Evolutionary conservation across 2,888 invertebrate genomes (phyloP), one percentile per base, ranked within the genome.

Genomic region (Oxystoma pomonae): DNA sequence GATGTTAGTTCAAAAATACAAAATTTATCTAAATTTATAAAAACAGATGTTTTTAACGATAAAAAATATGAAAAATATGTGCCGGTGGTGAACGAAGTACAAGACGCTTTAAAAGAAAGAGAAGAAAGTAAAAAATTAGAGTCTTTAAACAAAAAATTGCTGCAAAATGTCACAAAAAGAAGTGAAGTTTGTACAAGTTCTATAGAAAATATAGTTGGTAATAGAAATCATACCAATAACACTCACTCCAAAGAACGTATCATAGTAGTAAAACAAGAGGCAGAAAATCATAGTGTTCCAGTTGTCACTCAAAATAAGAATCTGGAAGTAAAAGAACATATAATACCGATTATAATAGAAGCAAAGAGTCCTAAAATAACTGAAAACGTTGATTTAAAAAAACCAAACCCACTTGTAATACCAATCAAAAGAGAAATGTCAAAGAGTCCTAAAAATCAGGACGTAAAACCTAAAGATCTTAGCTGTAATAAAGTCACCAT

Each of bases 301-400:
- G 35, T 35, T 12, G n/a, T n/a, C n/a, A n/a, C n/a, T n/a, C 35
- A 35, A 35, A 35, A 35, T 35, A 12, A 35, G 35, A 3, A 35
- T 35, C 12, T 35, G 12, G 55, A 61, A 7, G 16, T 18, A 20
- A 22, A 58, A 58, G 1, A 20, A 5, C 9, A 16, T 1, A 16
- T 53, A 50, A 51, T 57, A 20, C 55, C 60, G 1, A 57, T 57
- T 5, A 57, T 16, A 57, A 57, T 52, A 17, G 61, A 61, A 21
- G 20, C 16, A 20, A n/a, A 50, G 51, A n/a, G 1, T 17, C 35
- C 51, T 49, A 1, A 51, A 7, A 59, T 51, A 2, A 9, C 17
- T 18, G n/a, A 53, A 35, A 18, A 35, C 17, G 22, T 18, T 20
- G 19, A 50, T 17, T 9, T 12, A 49, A 55, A 58, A 55, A 22